Conservation (phyloP, 2,113 vertebrate genomes). For the Gallinago media region DNA sequence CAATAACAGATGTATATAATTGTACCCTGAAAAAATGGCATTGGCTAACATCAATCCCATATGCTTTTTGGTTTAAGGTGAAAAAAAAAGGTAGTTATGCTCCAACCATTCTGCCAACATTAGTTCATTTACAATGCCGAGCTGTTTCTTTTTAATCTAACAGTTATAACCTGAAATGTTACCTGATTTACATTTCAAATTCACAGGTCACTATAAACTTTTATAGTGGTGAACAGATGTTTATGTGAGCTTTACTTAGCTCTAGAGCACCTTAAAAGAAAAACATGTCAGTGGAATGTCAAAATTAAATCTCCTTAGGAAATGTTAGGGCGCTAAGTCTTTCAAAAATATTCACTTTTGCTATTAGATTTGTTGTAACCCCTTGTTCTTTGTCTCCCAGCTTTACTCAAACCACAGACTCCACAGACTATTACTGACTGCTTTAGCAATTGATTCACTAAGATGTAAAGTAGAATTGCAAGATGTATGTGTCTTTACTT, state of each 20-base stretch:
- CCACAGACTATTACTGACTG: neutral
- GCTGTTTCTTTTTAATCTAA: slow-evolving; percentile 66
- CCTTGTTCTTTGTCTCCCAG: neutral
- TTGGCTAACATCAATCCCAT: slow-evolving; percentile 8
- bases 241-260: slow-evolving; percentile 57
- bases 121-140: slow-evolving; percentile 22
- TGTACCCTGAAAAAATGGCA: slow-evolving; percentile 34
- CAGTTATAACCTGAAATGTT: slow-evolving; percentile 63
- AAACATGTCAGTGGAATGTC: slow-evolving; percentile 29
- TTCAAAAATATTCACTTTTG: neutral
- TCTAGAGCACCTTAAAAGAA: slow-evolving; percentile 49
- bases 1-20: slow-evolving; percentile 43
- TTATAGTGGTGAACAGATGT: slow-evolving; percentile 70
- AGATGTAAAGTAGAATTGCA: neutral
- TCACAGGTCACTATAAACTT: slow-evolving; percentile 65
- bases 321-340: neutral
- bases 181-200: slow-evolving; percentile 78
- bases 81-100: slow-evolving; percentile 3
- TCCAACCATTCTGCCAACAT: neutral
- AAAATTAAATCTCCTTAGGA: slow-evolving; percentile 54
- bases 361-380: neutral
- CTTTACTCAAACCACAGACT: neutral
- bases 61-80: slow-evolving; percentile 38
- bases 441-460: neutral
- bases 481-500: neutral